Base-by-base conservation (phyloP, 2,113 vertebrate species). In the Dipodomys ordii region DNA sequence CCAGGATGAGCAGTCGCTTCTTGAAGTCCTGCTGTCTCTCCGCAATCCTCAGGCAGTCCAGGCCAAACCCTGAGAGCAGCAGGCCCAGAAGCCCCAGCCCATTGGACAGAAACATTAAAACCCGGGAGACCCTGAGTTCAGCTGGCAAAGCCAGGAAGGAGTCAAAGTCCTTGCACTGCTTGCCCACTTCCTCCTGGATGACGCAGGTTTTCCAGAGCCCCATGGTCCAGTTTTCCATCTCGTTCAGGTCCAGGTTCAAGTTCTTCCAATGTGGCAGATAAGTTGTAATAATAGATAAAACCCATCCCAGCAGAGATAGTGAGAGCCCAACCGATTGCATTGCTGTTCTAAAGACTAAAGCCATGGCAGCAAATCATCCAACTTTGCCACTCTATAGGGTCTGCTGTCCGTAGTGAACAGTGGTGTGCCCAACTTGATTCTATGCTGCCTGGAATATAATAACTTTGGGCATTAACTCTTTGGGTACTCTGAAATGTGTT, bases 191-290 rank as follows among this genome's bases (percentile, higher is more conserved):
- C 1, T 98, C 98, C 0, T 98, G 98, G 89, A 98, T 98, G 81
- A 99, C 97, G 60, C 98, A 99, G 64, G 96, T 98, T 97, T 99
- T 98, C 98, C 98, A 99, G 72, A 99, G 98, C 44, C 98, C 98
- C 60, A 97, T 97, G 82, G 97, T 99, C 98, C 98, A 99, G 96
- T 98, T 98, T 97, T 99, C 98, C 97, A 98, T 97, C 76, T 98
- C 97, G 1, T 99, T 99, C 93, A 99, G 96, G 25, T 99, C 98
- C 46, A 99, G 98, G 68, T 99, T 99, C 95, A 99, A 99, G 1
- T 99, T 99, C 93, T 99, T 99, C 99, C 99, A 99, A 2, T 84
- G 82, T 49, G 99, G 99, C 87, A 99, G 85, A 28, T 99, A 99
- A 9, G 98, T 99, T 8, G 99, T 99, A 90, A 99, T 97, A 28